These are phyloP conservation scores for Triops longicaudatus DNA, from an alignment of 1,140 invertebrate genomes.

Conservation along the genomic window DNA sequence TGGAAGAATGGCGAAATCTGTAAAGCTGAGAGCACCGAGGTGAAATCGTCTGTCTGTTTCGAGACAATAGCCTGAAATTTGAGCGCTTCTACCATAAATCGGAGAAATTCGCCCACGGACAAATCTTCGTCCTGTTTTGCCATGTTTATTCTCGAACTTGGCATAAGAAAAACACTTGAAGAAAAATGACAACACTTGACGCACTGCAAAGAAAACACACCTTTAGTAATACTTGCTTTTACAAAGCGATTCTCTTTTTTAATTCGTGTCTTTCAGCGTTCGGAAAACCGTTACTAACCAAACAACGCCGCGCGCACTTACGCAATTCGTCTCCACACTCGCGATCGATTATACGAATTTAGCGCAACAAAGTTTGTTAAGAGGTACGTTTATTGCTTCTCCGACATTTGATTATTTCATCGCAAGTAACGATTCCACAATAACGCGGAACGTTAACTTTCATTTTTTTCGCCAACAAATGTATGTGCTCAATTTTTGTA, in stretches of 20 bases:
- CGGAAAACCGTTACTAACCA: slow-evolving; percentile 3
- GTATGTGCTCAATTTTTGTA: not conserved
- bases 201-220: not conserved
- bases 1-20: not conserved
- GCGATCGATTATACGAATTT: not conserved
- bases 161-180: not conserved
- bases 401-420: not conserved
- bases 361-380: not conserved
- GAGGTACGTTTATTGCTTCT: not conserved
- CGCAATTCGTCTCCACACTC: not conserved
- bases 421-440: not conserved
- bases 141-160: not conserved
- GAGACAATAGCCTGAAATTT: not conserved
- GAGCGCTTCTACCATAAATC: not conserved
- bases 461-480: not conserved
- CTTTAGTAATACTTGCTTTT: too few species aligned
- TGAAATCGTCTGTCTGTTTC: not conserved
- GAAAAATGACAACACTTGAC: not conserved
- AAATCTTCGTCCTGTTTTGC: not conserved
- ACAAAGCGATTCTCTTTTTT: too few species aligned
- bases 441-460: not conserved
- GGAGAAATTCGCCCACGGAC: not conserved
- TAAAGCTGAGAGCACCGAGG: not conserved
- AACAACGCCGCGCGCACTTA: not conserved
- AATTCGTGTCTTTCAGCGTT: too few species aligned